Evolutionary conservation across 2,797 vertebrate species (phyloP).

Genomic region (Paedocypris micromegethes): DNA sequence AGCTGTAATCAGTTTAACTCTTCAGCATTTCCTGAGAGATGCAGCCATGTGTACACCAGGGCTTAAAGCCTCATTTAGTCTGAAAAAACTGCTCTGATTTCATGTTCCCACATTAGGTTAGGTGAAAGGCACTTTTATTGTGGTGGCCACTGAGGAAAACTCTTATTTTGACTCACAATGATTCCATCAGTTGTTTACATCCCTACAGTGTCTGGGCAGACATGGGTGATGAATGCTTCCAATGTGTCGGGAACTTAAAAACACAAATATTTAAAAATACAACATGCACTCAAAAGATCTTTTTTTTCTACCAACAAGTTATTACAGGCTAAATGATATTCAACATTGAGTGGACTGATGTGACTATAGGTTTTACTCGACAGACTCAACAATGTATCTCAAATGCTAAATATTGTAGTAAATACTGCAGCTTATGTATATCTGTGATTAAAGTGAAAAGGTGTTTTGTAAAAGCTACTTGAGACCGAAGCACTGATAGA

Average conservation of each 20-base stretch:
- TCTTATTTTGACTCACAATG: conserved; percentile 64
- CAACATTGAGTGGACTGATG: background rate
- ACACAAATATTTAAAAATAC: conserved; percentile 24
- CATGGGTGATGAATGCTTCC: conserved; percentile 41
- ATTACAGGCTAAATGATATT: background rate
- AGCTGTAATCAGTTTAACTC: conserved; percentile 48
- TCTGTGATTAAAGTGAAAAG: too few relatives aligned
- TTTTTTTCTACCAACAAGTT: background rate
- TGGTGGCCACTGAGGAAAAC: conserved; percentile 43
- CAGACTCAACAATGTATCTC: too few relatives aligned
- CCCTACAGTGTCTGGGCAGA: conserved; percentile 57
- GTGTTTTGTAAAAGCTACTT: too few relatives aligned
- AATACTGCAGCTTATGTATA: too few relatives aligned
- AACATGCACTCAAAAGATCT: conserved; percentile 22
- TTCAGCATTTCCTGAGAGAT: conserved; percentile 49
- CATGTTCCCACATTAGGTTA: conserved; percentile 30
- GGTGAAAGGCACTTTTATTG: conserved; percentile 38
- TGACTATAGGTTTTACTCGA: too few relatives aligned
- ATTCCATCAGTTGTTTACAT: conserved; percentile 61
- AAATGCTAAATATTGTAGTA: too few relatives aligned
- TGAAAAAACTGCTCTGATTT: conserved; percentile 51
- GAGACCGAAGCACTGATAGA: too few relatives aligned
- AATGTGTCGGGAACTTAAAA: conserved; percentile 28
- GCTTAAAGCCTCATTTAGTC: conserved; percentile 60
- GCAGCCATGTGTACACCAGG: conserved; percentile 45